These are phyloP conservation scores for Tachina fera DNA, from an alignment of 2,888 invertebrate genomes.

Conservation along the genomic window DNA sequence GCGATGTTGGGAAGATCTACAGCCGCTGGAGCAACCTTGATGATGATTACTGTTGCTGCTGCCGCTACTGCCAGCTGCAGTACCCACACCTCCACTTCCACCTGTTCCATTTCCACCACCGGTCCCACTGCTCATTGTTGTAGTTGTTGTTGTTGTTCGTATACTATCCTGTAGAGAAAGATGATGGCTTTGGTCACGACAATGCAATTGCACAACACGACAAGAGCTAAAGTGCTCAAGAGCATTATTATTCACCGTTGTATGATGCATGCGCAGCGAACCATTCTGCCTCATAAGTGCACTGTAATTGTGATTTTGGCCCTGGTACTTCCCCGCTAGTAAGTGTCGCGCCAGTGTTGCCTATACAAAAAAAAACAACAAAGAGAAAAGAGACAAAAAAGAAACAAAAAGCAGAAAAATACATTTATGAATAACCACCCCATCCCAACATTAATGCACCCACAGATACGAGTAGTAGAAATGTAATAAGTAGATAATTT, in stretches of 20 bases:
- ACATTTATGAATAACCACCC: not conserved
- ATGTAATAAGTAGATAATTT: constrained; percentile 1
- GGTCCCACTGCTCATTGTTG: constrained; percentile 76
- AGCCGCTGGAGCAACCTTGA: constrained; percentile 64
- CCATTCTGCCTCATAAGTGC: constrained; percentile 81
- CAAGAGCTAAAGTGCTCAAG: constrained; percentile 80
- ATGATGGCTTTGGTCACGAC: constrained; percentile 81
- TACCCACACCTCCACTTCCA: not conserved
- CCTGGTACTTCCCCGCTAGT: constrained; percentile 78
- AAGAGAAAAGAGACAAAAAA: constrained; percentile 23
- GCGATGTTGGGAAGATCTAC: constrained; percentile 76
- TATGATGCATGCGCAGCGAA: constrained; percentile 81
- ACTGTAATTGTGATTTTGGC: constrained; percentile 81
- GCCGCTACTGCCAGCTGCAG: constrained; percentile 17
- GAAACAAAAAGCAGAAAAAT: constrained; percentile 8
- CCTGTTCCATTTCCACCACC: constrained; percentile 68
- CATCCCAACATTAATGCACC: constrained; percentile 13
- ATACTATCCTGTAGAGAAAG: constrained; percentile 82
- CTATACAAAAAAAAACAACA: constrained; percentile 74
- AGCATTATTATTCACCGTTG: constrained; percentile 81
- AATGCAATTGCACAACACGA: constrained; percentile 81
- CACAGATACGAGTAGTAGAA: not conserved
- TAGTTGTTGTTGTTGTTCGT: constrained; percentile 79
- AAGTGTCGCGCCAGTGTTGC: constrained; percentile 81
- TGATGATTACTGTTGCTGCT: constrained; percentile 47